Evolutionary conservation across 2,113 vertebrate genomes (phyloP), one percentile per base, ranked within the genome.

Genomic region (Rhinogobius similis): DNA sequence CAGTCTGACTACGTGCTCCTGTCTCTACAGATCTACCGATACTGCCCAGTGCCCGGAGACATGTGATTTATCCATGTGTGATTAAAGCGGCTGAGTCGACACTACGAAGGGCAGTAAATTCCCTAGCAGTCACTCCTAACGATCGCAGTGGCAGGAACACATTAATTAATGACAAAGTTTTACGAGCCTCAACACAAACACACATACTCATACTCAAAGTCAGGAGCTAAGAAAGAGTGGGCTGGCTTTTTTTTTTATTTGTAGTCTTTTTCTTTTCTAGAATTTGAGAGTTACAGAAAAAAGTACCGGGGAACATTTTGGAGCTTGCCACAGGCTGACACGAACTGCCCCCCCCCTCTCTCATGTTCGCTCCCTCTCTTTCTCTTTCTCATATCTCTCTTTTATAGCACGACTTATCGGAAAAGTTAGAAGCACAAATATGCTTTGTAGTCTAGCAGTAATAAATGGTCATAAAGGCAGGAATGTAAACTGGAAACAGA

Each of bases 241-340:
- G 11, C 39, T 65, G 67, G 38, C 56, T 48, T 78, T 52, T 62
- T 41, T 65, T 44, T 74, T 53, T 20, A 2, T 21, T n/a, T n/a
- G n/a, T n/a, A n/a, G n/a, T n/a, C n/a, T n/a, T n/a, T n/a, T n/a
- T n/a, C n/a, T n/a, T n/a, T 21, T 18, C 62, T 39, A 36, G 62
- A 46, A 77, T 82, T 68, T 80, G 82, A 82, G 70, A 66, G 14
- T 76, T 14, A 29, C 58, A 46, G 58, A 38, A 56, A 70, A 67
- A 65, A 32, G 26, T 52, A 26, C 36, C 53, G 52, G 43, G 73
- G 48, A 84, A 70, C 27, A 59, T 64, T 73, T 50, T 13, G 70
- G 78, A 76, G 68, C 70, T 24, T 65, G 44, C 63, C 75, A 81
- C 75, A 68, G 75, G 43, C 65, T 62, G 72, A 72, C 71, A 73